phyloP scores from a whole-genome alignment of 2,888 invertebrate genomes.

The Clitarchus hookeri region DNA sequence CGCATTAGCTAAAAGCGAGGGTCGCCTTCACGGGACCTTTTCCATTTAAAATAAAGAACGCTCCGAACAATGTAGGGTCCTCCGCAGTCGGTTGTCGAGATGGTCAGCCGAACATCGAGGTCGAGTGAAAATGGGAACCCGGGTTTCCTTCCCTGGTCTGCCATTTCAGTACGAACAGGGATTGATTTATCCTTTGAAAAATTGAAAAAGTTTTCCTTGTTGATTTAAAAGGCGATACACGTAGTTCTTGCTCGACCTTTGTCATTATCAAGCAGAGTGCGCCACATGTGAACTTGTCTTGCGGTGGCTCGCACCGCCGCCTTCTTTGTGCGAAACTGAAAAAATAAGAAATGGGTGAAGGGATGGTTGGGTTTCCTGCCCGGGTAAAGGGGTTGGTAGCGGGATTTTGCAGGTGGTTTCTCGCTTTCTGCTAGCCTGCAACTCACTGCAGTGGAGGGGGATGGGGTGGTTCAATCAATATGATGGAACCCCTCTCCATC shows the following conservation, averaged over 20 bases:
- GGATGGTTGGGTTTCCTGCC: background rate
- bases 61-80: too few relatives aligned
- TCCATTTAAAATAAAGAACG: too few relatives aligned
- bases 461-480: background rate
- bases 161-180: too few relatives aligned
- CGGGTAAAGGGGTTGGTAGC: background rate
- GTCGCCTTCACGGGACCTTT: too few relatives aligned
- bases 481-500: background rate
- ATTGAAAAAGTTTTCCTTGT: background rate
- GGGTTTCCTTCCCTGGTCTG: too few relatives aligned
- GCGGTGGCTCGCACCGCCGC: background rate
- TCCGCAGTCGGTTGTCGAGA: too few relatives aligned
- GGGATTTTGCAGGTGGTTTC: background rate
- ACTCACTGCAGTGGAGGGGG: background rate
- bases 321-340: background rate
- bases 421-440: background rate
- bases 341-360: background rate
- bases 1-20: too few relatives aligned
- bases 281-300: background rate
- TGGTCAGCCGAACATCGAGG: too few relatives aligned
- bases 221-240: background rate
- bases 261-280: background rate
- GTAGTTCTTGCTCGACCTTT: background rate
- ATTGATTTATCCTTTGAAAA: too few relatives aligned
- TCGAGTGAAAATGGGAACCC: too few relatives aligned